Conservation (phyloP, 2,888 invertebrate species). For the Euplagia quadripunctaria region DNA sequence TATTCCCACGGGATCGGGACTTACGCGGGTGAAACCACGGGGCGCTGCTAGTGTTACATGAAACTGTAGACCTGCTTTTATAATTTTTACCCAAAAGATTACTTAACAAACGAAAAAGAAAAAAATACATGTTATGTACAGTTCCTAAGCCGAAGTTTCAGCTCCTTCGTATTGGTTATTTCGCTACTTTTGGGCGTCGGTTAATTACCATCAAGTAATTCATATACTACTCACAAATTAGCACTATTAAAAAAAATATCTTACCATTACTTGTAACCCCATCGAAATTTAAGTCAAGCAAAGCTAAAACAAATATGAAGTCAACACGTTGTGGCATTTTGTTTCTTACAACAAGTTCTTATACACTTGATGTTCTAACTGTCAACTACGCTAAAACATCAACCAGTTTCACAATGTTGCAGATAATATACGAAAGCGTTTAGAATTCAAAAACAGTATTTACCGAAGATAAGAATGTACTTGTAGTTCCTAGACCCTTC, state of each 20-base stretch:
- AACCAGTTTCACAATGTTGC: background rate
- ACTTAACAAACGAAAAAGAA: too few relatives aligned
- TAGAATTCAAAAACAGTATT: background rate
- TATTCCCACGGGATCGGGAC: too few relatives aligned
- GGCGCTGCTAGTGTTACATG: too few relatives aligned
- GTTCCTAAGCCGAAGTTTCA: too few relatives aligned
- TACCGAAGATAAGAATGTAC: background rate
- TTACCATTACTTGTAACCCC: constrained; percentile 25
- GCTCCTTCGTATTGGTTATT: too few relatives aligned
- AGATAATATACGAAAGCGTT: background rate
- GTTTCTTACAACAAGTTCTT: background rate
- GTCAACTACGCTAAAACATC: background rate
- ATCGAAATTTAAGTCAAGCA: constrained; percentile 16
- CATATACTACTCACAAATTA: too few relatives aligned
- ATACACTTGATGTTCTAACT: background rate
- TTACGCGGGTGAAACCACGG: too few relatives aligned
- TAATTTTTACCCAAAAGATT: background rate
- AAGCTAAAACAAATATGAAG: constrained; percentile 2
- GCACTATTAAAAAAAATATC: background rate
- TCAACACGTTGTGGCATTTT: constrained; percentile 10
- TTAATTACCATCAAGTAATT: too few relatives aligned
- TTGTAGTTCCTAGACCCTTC: background rate
- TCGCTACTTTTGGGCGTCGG: too few relatives aligned
- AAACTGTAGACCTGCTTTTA: background rate
- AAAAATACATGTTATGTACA: too few relatives aligned